These are phyloP conservation scores for Champsocephalus esox DNA, from an alignment of 2,797 vertebrate species.

Conservation along the genomic window DNA sequence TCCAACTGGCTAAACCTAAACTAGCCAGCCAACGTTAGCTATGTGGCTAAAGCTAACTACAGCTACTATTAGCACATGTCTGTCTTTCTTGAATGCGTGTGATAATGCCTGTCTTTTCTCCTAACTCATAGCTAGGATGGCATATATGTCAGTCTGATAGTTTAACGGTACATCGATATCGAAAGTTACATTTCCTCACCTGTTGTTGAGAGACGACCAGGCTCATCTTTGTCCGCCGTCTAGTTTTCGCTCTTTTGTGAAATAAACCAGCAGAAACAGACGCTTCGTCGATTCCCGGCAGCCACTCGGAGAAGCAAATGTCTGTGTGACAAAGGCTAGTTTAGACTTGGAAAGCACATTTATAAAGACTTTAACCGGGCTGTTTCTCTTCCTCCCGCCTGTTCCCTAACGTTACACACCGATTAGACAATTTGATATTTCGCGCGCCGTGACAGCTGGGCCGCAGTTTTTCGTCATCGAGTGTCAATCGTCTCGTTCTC, in stretches of 20 bases:
- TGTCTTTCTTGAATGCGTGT: accelerated
- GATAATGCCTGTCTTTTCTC: accelerated
- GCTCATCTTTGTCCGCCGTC: constrained; percentile 74
- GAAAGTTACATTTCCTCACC: constrained; percentile 53
- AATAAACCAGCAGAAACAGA: constrained; percentile 26
- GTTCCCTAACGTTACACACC: constrained; percentile 43
- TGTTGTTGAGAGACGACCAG: constrained; percentile 68
- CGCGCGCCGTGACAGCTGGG: constrained; percentile 83
- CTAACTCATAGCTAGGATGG: accelerated
- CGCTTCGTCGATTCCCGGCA: constrained; percentile 8
- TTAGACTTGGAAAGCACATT: constrained; percentile 35
- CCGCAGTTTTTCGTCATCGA: constrained; percentile 28
- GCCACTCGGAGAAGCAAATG: not conserved
- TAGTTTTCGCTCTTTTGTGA: constrained; percentile 9
- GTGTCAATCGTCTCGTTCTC: constrained; percentile 60
- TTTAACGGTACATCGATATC: not conserved
- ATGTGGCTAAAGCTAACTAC: constrained; percentile 19
- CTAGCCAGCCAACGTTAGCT: too few species aligned
- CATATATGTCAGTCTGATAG: not conserved
- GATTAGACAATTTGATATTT: constrained; percentile 80
- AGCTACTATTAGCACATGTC: not conserved
- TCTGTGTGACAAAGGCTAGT: constrained; percentile 14
- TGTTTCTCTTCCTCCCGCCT: constrained; percentile 80
- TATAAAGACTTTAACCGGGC: constrained; percentile 12
- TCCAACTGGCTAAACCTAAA: not conserved